phyloP scores from a whole-genome alignment of 2,888 invertebrate species.

The Rhopalosiphum nymphaeae region DNA sequence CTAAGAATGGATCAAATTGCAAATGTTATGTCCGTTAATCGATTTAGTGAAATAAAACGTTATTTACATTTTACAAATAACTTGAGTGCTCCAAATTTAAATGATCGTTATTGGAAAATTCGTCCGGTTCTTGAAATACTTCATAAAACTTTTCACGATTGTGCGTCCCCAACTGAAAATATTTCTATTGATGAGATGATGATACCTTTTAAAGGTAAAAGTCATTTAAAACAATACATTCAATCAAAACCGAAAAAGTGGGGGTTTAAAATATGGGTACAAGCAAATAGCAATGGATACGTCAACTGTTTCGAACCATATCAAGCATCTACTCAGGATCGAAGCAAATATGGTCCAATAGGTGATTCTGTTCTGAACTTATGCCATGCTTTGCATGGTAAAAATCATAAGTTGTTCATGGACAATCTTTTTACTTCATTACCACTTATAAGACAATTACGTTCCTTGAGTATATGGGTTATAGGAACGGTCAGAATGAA shows the following conservation, averaged over 20 bases:
- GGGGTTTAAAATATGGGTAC: constrained; percentile 15
- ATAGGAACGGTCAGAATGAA: too few relatives aligned
- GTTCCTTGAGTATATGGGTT: too few relatives aligned
- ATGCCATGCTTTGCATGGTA: too few relatives aligned
- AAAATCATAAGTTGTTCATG: constrained; percentile 15
- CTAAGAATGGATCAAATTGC: neutral
- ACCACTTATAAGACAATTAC: too few relatives aligned
- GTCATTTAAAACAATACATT: neutral
- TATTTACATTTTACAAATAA: constrained; percentile 15
- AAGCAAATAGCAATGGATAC: constrained; percentile 3
- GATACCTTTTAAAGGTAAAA: neutral
- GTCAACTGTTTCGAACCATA: constrained; percentile 15
- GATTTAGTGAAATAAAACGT: neutral
- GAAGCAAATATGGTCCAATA: neutral
- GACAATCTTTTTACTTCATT: neutral
- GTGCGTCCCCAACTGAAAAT: neutral
- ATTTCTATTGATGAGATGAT: constrained; percentile 30
- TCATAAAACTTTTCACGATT: neutral
- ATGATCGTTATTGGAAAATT: constrained; percentile 5
- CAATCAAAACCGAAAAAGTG: constrained; percentile 20
- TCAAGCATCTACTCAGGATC: neutral
- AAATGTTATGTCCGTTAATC: neutral
- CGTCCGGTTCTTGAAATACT: neutral
- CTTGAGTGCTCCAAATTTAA: neutral
- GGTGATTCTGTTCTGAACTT: too few relatives aligned